phyloP scores from a whole-genome alignment of 2,888 invertebrate species.

The Epinotia ramella region DNA sequence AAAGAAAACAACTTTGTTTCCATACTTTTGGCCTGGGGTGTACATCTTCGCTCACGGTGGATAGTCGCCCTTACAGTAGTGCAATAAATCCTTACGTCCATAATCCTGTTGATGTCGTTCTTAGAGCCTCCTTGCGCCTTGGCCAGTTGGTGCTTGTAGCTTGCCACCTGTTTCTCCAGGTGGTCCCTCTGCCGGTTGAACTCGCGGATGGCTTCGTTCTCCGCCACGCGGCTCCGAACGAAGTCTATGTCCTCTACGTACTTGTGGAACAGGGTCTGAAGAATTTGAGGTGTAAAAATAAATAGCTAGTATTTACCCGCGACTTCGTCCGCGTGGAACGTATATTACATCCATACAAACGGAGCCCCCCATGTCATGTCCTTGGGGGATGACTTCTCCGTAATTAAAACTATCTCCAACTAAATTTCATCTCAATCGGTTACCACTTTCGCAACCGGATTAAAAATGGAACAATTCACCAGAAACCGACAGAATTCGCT shows the following conservation, averaged over 20 bases:
- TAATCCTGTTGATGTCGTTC: slow-evolving; percentile 87
- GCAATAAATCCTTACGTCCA: slow-evolving; percentile 79
- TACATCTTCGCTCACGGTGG: too few species aligned
- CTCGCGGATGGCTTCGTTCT: slow-evolving; percentile 90
- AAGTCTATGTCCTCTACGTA: slow-evolving; percentile 90
- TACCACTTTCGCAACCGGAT: too few species aligned
- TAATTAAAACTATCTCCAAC: too few species aligned
- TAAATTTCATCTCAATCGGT: too few species aligned
- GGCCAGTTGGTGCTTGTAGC: slow-evolving; percentile 67
- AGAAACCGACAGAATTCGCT: too few species aligned
- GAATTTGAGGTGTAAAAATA: neutral
- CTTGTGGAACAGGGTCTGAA: slow-evolving; percentile 87
- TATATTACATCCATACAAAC: too few species aligned
- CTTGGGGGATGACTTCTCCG: too few species aligned
- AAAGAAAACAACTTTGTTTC: too few species aligned
- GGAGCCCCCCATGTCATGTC: too few species aligned
- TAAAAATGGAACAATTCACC: too few species aligned
- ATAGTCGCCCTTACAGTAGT: neutral
- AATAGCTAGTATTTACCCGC: slow-evolving; percentile 60
- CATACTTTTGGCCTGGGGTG: too few species aligned
- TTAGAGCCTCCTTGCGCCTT: slow-evolving; percentile 76
- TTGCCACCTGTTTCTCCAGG: slow-evolving; percentile 87
- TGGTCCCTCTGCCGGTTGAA: slow-evolving; percentile 93
- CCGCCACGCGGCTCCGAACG: slow-evolving; percentile 87
- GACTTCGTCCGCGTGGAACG: too few species aligned